phyloP scores from a whole-genome alignment of 2,113 vertebrate species.

The Pelobates fuscus region DNA sequence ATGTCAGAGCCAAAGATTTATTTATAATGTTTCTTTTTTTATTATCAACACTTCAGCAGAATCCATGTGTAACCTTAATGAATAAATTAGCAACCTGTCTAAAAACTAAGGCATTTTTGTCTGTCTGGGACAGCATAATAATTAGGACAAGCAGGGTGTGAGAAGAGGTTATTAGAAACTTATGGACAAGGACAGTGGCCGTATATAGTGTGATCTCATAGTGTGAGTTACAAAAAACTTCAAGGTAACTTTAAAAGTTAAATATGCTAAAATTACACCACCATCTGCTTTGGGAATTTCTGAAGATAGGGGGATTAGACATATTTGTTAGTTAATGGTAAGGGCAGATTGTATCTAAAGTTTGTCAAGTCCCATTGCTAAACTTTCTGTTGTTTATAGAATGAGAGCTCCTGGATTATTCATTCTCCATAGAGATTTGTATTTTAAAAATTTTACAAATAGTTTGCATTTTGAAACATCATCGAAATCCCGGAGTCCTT shows the following conservation, averaged over 20 bases:
- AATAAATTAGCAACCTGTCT: slow-evolving; percentile 27
- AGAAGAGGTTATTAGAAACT: not conserved
- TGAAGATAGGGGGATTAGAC: not conserved
- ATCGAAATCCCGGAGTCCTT: no score
- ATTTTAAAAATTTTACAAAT: no score
- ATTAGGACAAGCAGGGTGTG: not conserved
- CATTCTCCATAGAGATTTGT: no score
- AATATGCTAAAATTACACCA: not conserved
- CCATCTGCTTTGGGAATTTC: not conserved
- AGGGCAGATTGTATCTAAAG: not conserved
- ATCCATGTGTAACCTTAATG: slow-evolving; percentile 28
- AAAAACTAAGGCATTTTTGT: not conserved
- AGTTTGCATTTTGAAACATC: no score
- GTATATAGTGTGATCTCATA: not conserved
- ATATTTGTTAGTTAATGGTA: not conserved
- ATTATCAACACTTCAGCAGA: slow-evolving; percentile 14
- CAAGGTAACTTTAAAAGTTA: slow-evolving; percentile 9
- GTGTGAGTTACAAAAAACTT: not conserved
- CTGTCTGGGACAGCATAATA: not conserved
- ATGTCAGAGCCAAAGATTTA: slow-evolving; percentile 31
- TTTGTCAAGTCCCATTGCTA: no score
- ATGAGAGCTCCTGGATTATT: no score
- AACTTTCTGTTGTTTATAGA: no score
- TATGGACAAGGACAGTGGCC: not conserved
- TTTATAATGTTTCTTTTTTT: slow-evolving; percentile 8